Evolutionary conservation across 2,113 vertebrate species (phyloP).

Genomic region (Ophiodon elongatus): DNA sequence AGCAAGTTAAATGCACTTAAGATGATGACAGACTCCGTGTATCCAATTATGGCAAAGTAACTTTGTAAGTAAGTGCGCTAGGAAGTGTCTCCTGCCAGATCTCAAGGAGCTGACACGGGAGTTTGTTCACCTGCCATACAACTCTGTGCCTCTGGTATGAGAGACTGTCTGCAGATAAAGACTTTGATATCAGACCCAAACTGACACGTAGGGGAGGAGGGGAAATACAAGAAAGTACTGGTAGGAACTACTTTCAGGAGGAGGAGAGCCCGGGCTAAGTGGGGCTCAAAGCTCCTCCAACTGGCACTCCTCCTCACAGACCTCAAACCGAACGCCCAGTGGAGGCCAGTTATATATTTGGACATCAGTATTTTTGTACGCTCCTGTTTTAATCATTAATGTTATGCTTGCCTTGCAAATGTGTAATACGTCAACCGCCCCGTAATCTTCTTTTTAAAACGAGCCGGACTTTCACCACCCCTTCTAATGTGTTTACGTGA

Average conservation of each 20-base stretch:
- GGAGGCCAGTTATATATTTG: constrained; percentile 64
- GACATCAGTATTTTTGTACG: constrained; percentile 53
- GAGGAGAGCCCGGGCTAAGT: constrained; percentile 43
- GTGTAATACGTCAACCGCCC: constrained; percentile 36
- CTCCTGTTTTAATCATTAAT: constrained; percentile 73
- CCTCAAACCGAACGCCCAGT: constrained; percentile 57
- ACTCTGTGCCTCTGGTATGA: constrained; percentile 9
- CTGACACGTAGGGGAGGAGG: constrained; percentile 7
- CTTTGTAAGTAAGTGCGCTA: constrained; percentile 20
- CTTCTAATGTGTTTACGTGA: constrained; percentile 44
- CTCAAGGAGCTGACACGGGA: not conserved
- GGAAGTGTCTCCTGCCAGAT: constrained; percentile 8
- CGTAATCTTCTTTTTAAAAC: constrained; percentile 44
- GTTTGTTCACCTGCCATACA: constrained; percentile 38
- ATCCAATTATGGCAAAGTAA: constrained; percentile 34
- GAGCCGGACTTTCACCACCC: constrained; percentile 36
- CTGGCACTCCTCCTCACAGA: constrained; percentile 46
- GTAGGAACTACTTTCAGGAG: constrained; percentile 37
- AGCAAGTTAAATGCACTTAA: constrained; percentile 33
- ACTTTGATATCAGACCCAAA: constrained; percentile 37
- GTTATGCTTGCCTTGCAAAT: constrained; percentile 35
- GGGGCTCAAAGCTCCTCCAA: constrained; percentile 56
- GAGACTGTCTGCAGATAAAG: constrained; percentile 48
- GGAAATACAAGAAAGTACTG: constrained; percentile 40
- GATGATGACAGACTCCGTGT: constrained; percentile 21